Percentiles rank a stretch among this genome's conserved stretches.
Evolutionary conservation across 2,113 vertebrate species (phyloP).

Genomic region (Chaetodon trifascialis): DNA sequence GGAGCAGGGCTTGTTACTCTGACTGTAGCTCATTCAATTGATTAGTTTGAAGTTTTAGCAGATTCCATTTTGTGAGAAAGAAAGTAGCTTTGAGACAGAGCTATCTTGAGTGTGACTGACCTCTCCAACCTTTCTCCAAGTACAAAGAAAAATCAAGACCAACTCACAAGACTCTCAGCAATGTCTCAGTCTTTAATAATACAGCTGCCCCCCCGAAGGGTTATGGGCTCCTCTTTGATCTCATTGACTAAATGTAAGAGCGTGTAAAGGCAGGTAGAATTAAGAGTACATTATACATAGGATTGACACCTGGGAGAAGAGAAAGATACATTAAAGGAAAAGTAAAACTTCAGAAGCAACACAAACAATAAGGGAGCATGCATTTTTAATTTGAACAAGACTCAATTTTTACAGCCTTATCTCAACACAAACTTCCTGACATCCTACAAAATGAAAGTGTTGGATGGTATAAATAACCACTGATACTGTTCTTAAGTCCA

Average conservation of each 20-base stretch:
- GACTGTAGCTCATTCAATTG: slow-evolving; percentile 15
- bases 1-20: background rate
- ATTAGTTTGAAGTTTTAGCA: slow-evolving; percentile 35
- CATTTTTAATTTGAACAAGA: slow-evolving; percentile 42
- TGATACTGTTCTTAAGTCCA: background rate
- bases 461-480: background rate
- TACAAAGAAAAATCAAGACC: slow-evolving; percentile 49
- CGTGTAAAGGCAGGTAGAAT: slow-evolving; percentile 29
- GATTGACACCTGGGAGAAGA: slow-evolving; percentile 6
- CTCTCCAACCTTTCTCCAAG: slow-evolving; percentile 32
- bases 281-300: slow-evolving; percentile 15
- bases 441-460: slow-evolving; percentile 1
- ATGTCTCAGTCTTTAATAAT: slow-evolving; percentile 56
- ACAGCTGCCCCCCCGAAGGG: slow-evolving; percentile 40
- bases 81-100: slow-evolving; percentile 21
- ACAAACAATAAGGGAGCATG: background rate
- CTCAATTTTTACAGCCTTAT: background rate
- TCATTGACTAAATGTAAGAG: slow-evolving; percentile 37
- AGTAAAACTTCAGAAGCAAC: slow-evolving; percentile 12
- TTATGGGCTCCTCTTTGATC: slow-evolving; percentile 30
- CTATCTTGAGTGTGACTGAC: slow-evolving; percentile 21
- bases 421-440: background rate
- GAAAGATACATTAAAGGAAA: slow-evolving; percentile 10
- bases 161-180: slow-evolving; percentile 22
- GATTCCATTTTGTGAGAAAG: slow-evolving; percentile 11